Conservation (phyloP, 53 echinoderm and acorn worm species). For the Echinometra lucunter region DNA sequence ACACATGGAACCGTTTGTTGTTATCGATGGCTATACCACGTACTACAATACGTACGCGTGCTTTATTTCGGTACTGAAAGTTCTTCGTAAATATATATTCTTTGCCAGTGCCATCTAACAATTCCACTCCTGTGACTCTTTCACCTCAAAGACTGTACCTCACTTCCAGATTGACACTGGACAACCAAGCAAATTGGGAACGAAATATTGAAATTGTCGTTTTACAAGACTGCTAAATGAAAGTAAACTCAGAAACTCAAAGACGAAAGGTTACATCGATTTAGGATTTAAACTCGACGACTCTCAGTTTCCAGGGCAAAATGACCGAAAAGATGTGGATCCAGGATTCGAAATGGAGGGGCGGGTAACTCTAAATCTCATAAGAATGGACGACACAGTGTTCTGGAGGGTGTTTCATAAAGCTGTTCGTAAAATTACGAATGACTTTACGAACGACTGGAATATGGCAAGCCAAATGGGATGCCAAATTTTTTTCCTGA, state of each 20-base stretch:
- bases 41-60: too few relatives aligned
- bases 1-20: too few relatives aligned
- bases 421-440: too few relatives aligned
- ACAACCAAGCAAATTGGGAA: neutral
- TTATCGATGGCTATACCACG: too few relatives aligned
- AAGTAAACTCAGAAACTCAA: neutral
- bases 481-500: too few relatives aligned
- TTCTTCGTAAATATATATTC: too few relatives aligned
- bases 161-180: neutral
- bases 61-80: too few relatives aligned
- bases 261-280: slow-evolving; percentile 16
- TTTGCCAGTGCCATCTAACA: neutral
- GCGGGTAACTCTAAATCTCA: neutral
- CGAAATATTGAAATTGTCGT: slow-evolving; percentile 7
- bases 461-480: too few relatives aligned
- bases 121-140: neutral
- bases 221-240: neutral
- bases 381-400: too few relatives aligned
- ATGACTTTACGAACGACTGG: too few relatives aligned
- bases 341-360: neutral
- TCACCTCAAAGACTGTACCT: neutral
- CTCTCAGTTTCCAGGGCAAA: neutral
- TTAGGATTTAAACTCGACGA: neutral
- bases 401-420: too few relatives aligned
- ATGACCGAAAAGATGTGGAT: neutral